phyloP scores from a whole-genome alignment of 30 jellyfish, hydroid and myxozoan species.

The Pelagia noctiluca region DNA sequence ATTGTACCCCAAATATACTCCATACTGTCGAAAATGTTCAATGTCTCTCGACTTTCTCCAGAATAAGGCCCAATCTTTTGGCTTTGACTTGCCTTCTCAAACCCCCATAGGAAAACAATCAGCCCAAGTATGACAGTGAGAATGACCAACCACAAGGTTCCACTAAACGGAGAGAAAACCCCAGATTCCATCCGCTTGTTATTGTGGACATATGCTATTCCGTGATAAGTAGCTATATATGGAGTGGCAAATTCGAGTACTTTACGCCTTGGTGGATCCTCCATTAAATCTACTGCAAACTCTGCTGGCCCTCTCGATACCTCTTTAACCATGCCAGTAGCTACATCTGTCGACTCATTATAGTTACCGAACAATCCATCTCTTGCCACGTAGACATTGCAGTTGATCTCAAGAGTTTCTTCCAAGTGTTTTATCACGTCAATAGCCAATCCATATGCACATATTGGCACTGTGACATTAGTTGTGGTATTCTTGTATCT shows the following conservation, averaged over 20 bases:
- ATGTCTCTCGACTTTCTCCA: not conserved
- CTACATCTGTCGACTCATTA: not conserved
- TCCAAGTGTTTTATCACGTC: not conserved
- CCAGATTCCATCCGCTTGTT: not conserved
- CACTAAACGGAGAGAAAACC: conserved; percentile 60
- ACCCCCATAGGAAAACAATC: conserved; percentile 20
- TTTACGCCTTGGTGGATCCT: not conserved
- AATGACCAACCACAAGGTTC: conserved; percentile 27
- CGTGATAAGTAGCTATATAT: not conserved
- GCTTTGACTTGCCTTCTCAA: conserved; percentile 50
- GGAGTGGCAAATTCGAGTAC: not conserved
- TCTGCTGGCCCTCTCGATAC: not conserved
- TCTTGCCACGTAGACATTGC: not conserved
- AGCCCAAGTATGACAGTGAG: conserved; percentile 30
- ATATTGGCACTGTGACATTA: not conserved
- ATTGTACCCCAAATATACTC: conserved; percentile 60
- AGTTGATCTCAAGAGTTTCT: not conserved
- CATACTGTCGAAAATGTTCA: conserved; percentile 41
- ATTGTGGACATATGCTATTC: not conserved
- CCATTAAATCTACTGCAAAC: not conserved
- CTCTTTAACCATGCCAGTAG: not conserved
- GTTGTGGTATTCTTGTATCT: not conserved
- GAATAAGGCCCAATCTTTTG: conserved; percentile 17
- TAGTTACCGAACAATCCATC: not conserved
- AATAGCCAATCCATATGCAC: conserved; percentile 1